These are phyloP conservation scores for Scaptomyza hsui DNA, from an alignment of 1,140 invertebrate species.

Conservation along the genomic window DNA sequence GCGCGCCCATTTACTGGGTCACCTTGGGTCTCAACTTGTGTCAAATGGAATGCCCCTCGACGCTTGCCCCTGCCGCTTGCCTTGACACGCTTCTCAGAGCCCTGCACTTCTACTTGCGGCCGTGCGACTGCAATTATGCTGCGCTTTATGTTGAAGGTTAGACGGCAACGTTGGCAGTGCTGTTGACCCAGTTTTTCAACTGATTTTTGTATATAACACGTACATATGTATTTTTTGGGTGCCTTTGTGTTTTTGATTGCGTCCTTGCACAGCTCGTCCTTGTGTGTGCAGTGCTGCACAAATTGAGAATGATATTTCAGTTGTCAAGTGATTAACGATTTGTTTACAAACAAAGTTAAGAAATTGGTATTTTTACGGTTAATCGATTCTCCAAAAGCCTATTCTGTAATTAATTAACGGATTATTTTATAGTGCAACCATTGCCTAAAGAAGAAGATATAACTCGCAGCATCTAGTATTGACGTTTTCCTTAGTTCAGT, in stretches of 20 bases:
- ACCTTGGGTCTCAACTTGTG: constrained; percentile 43
- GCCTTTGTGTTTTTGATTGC: constrained; percentile 45
- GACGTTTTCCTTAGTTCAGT: too few relatives aligned
- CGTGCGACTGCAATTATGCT: constrained; percentile 73
- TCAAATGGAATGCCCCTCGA: constrained; percentile 7
- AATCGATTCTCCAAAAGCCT: background rate
- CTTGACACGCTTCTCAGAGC: constrained; percentile 70
- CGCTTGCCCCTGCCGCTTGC: constrained; percentile 56
- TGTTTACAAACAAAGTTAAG: constrained; percentile 41
- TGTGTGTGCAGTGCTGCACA: constrained; percentile 45
- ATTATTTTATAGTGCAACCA: too few relatives aligned
- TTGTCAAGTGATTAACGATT: constrained; percentile 61
- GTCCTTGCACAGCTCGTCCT: constrained; percentile 57
- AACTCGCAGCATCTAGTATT: too few relatives aligned
- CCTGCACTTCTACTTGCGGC: constrained; percentile 47
- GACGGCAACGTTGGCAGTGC: constrained; percentile 37
- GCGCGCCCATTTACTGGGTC: constrained; percentile 71
- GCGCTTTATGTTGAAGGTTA: constrained; percentile 78
- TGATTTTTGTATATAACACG: constrained; percentile 9
- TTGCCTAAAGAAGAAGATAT: too few relatives aligned
- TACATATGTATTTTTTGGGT: constrained; percentile 5
- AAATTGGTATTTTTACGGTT: background rate
- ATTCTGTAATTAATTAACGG: too few relatives aligned
- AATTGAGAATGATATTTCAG: constrained; percentile 51
- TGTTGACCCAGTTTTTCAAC: constrained; percentile 64